Evolutionary conservation across 2,797 vertebrate genomes (phyloP), one percentile per base, ranked within the genome.

Genomic region (Ctenopoma multispine): DNA sequence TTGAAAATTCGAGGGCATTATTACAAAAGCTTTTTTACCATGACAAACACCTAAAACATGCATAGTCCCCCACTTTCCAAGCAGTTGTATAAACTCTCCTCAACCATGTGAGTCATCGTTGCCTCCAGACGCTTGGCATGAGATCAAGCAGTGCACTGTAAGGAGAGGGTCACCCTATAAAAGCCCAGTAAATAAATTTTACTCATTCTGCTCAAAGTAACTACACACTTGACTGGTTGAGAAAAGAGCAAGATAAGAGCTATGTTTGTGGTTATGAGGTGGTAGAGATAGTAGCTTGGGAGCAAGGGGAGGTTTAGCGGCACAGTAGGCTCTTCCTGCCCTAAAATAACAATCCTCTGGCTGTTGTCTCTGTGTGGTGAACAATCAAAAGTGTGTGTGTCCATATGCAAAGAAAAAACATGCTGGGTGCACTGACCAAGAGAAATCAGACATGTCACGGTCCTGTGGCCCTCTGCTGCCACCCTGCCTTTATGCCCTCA

Each of bases 311-410:
- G 75, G 68, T 80, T 84, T 47, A 77, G 34, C 74, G 0, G 24
- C 85, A 79, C 80, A 86, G 89, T 69, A 40, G 80, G 77, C 68
- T 65, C 68, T 87, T 88, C 85, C 83, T 87, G 85, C 69, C 64
- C 79, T 83, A 43, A 57, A 55, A 76, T 48, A 86, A 86, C 89
- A 84, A 74, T 89, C 81, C 74, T 73, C 71, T 82, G 82, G 71
- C 66, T 81, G 78, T 84, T 88, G 81, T 89, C 80, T 71, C 59
- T 80, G 80, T 80, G 65, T 74, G 74, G 75, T 59, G 63, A 64
- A 65, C 77, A 81, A 72, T 79, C 59, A 69, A 75, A 73, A 76
- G 60, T 63, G 55, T 66, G 59, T 31, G 43, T 68, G 60, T 43
- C 54, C 24, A 40, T 73, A 60, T 71, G 72, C 62, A 50, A 64